Evolutionary conservation across 2,888 invertebrate genomes (phyloP), one percentile per base, ranked within the genome.

Genomic region (Oithona nana): DNA sequence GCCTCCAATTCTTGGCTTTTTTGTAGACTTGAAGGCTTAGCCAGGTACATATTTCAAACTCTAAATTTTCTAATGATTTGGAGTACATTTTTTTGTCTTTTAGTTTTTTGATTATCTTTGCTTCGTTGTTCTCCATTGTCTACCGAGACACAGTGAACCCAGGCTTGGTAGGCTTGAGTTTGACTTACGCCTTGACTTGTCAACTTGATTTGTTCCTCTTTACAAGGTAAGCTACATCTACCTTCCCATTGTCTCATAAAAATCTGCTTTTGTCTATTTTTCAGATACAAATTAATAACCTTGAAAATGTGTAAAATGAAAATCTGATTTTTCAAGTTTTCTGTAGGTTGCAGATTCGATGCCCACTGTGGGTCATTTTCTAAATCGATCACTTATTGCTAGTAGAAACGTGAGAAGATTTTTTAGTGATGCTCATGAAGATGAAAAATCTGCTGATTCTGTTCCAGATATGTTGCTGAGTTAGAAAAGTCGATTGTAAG

Each of bases 1-100:
- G 86, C 92, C 69, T 85, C 93, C 6, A 93, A 94, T 76, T 77
- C 81, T 70, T 98, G 97, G 97, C 76, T 98, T 68, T 90, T 94
- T 1, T 80, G 98, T 39, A 80, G 97, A 31, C 76, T 98, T 65
- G 77, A 78, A 68, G 71, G 74, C 39, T 73, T 81, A 1, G 80
- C 80, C 31, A 97, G 94, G 75, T 77, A 87, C 65, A 88, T n/a
- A n/a, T n/a, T n/a, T n/a, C n/a, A 97, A 67, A 93, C 95, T 67
- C 97, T 71, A 94, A 93, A 73, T 83, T 97, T 2, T 86, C 94
- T 0, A 72, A 97, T 39, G 39, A 39, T 11, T 39, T 11, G 16
- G 6, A 16, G 39, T 39, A 39, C 39, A 16, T 39, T 39, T 39
- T 64, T 94, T 97, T 74, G 88, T n/a, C 92, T 52, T 93, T 97